Evolutionary conservation across 2,888 invertebrate species (phyloP).

Genomic region (Polyploca ridens): DNA sequence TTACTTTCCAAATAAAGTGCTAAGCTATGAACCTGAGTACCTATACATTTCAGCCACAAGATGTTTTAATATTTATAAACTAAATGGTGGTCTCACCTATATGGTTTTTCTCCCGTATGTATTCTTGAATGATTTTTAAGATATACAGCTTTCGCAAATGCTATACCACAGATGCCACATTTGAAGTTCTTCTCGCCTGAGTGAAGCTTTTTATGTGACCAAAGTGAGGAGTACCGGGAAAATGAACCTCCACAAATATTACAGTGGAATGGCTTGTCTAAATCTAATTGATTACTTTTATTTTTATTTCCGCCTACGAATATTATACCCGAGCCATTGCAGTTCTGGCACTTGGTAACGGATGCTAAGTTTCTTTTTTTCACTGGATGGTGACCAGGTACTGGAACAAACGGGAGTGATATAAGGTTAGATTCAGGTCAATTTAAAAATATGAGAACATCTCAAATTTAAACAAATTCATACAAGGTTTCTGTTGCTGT

Average conservation of each 20-base stretch:
- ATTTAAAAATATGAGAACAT: neutral
- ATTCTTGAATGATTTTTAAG: slow-evolving; percentile 95
- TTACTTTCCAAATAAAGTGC: too few relatives aligned
- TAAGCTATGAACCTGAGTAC: too few relatives aligned
- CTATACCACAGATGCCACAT: slow-evolving; percentile 94
- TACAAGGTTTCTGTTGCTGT: slow-evolving; percentile 65
- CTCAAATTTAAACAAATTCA: slow-evolving; percentile 21
- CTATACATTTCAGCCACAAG: too few relatives aligned
- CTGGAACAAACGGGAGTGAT: slow-evolving; percentile 44
- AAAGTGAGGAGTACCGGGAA: slow-evolving; percentile 93
- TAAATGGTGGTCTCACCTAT: slow-evolving; percentile 56
- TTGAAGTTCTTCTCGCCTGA: slow-evolving; percentile 94
- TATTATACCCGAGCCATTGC: slow-evolving; percentile 94
- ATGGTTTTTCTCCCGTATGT: slow-evolving; percentile 89
- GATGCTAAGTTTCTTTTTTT: slow-evolving; percentile 92
- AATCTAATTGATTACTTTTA: slow-evolving; percentile 83
- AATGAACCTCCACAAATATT: slow-evolving; percentile 94
- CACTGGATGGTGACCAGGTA: slow-evolving; percentile 89
- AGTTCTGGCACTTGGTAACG: slow-evolving; percentile 94
- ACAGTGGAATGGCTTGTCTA: slow-evolving; percentile 94
- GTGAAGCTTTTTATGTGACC: slow-evolving; percentile 95
- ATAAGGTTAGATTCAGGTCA: neutral
- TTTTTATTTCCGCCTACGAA: slow-evolving; percentile 88
- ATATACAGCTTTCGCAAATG: slow-evolving; percentile 96
- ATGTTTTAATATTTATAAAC: slow-evolving; percentile 12